Conservation (phyloP, 2,113 vertebrate genomes). For the Arvicanthis niloticus region DNA sequence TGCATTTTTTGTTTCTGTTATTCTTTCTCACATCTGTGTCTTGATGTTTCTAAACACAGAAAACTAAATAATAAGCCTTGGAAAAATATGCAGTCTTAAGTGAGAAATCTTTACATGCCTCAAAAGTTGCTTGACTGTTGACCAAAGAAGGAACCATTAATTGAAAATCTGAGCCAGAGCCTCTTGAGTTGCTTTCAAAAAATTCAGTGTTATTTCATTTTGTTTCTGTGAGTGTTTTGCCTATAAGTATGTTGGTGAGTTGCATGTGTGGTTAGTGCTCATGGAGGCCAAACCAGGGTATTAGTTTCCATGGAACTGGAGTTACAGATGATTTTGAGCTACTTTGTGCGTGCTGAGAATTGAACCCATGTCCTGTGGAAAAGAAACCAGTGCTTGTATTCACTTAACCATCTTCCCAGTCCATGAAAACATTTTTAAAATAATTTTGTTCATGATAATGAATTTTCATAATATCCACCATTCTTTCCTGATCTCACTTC, state of each 20-base stretch:
- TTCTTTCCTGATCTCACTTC: neutral
- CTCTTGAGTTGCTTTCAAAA: neutral
- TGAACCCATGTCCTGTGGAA: neutral
- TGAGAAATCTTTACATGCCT: rapidly evolving
- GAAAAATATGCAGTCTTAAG: neutral
- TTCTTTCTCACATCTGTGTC: neutral
- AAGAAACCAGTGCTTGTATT: neutral
- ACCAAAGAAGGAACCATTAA: neutral
- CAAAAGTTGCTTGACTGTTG: neutral
- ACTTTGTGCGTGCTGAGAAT: neutral
- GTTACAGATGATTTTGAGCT: neutral
- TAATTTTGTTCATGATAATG: neutral
- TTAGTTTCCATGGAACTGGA: neutral
- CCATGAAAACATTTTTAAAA: neutral
- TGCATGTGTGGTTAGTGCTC: neutral
- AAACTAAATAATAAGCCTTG: neutral
- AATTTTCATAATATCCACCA: neutral
- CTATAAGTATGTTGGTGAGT: too few species aligned
- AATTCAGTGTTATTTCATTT: neutral
- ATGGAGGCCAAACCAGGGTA: too few species aligned
- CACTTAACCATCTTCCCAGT: neutral
- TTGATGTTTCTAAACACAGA: neutral
- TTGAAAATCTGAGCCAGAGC: neutral
- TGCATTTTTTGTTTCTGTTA: neutral
- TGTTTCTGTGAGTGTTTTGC: neutral